Evolutionary conservation across 2,797 vertebrate genomes (phyloP), one percentile per base, ranked within the genome.

Genomic region (Bryconaethiops microstoma): DNA sequence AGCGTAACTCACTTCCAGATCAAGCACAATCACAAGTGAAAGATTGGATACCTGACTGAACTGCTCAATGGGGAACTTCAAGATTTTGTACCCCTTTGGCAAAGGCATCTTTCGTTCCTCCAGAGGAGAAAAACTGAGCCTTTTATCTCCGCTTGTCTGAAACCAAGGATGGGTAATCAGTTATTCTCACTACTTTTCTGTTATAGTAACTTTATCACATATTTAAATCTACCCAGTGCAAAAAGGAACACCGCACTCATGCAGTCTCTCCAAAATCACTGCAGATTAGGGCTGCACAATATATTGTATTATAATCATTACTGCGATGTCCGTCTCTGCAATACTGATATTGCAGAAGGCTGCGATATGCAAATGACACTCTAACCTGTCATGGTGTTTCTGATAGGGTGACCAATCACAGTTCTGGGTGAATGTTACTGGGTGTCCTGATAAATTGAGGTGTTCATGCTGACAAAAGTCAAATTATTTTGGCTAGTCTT

Each of bases 121-220:
- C 54, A 25, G 52, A 45, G 16, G 21, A 59, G 54, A 39, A 59
- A 68, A 67, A 55, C 21, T 12, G 23, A 23, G 54, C 17, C 40
- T 52, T 29, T 68, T 68, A 23, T 62, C 62, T 35, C 23, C 16
- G 50, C 17, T 60, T 52, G 60, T 79, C 48, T 55, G 54, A 79
- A 65, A 65, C 69, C 29, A 39, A 29, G 23, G 50, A 65, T 67
- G 45, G 52, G 65, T 77, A 45, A 73, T 40, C 12, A 19, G 0
- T 63, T 35, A 79, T 73, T 42, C 45, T 21, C 0, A 59, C 23
- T 54, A 23, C 48, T 14, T 52, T 29, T 35, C 35, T 23, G 10
- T n/a, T 45, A 21, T 50, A 78, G 48, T 4, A 14, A 29, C 29
- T 79, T 25, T 14, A 29, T 25, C 29, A 5, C n/a, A 40, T 17